phyloP scores from a whole-genome alignment of 2,797 vertebrate genomes.

The Menidia menidia region DNA sequence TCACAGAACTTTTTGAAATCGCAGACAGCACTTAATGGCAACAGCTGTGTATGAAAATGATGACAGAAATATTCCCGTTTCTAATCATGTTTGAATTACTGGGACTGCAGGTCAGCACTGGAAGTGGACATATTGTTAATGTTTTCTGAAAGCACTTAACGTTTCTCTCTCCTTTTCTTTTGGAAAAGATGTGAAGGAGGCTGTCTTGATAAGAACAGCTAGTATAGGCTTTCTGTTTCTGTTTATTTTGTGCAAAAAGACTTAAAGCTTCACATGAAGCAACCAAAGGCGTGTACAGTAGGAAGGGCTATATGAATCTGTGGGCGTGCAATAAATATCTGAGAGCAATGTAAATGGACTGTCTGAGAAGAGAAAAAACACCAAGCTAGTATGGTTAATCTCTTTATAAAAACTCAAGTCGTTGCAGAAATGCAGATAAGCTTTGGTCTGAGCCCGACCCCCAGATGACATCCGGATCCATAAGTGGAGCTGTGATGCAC shows the following conservation, averaged over 20 bases:
- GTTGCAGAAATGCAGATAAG: constrained; percentile 54
- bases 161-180: too few relatives aligned
- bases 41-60: neutral
- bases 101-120: neutral
- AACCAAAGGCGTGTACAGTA: constrained; percentile 26
- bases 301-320: constrained; percentile 14
- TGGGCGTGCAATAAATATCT: constrained; percentile 70
- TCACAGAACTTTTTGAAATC: neutral
- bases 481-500: constrained; percentile 18
- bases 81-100: neutral
- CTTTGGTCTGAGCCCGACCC: constrained; percentile 54
- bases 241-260: constrained; percentile 23
- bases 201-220: neutral
- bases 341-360: constrained; percentile 6
- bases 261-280: constrained; percentile 11
- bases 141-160: too few relatives aligned
- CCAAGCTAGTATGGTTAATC: constrained; percentile 18
- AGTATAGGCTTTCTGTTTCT: neutral
- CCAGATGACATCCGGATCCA: constrained; percentile 21
- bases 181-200: neutral
- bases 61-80: neutral
- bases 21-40: neutral
- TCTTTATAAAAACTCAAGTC: constrained; percentile 70
- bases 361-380: constrained; percentile 31
- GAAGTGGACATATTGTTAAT: too few relatives aligned